phyloP scores from a whole-genome alignment of 2,113 vertebrate species.

The Zapus hudsonius region DNA sequence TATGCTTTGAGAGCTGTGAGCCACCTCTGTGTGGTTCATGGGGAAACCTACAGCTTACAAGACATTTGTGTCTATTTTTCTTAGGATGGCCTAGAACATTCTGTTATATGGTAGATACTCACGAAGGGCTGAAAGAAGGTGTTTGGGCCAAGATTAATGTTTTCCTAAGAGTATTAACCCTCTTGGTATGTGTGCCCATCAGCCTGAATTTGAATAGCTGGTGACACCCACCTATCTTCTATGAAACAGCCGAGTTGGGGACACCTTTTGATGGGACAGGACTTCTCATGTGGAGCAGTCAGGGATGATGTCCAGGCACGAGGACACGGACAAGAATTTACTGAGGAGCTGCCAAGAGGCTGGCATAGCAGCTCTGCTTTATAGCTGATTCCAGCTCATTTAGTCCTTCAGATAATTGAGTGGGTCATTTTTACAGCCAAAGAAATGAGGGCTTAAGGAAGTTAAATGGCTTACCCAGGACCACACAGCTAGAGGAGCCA shows the following conservation, averaged over 20 bases:
- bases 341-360: background rate
- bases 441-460: background rate
- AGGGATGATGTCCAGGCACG: background rate
- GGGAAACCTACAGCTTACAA: too few species aligned
- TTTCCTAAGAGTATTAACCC: background rate
- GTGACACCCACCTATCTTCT: background rate
- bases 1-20: background rate
- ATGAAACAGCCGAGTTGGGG: background rate
- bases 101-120: background rate
- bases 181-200: background rate
- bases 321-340: background rate
- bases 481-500: background rate
- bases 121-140: background rate
- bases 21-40: background rate
- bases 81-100: background rate
- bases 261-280: background rate
- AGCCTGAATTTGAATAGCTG: background rate
- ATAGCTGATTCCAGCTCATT: background rate
- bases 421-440: background rate
- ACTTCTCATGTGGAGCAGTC: background rate
- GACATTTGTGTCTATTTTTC: too few species aligned
- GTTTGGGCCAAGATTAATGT: background rate
- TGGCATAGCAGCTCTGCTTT: background rate
- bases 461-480: background rate
- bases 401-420: background rate